Evolutionary conservation across 2,113 vertebrate species (phyloP).

Genomic region (Dasyprocta punctata): DNA sequence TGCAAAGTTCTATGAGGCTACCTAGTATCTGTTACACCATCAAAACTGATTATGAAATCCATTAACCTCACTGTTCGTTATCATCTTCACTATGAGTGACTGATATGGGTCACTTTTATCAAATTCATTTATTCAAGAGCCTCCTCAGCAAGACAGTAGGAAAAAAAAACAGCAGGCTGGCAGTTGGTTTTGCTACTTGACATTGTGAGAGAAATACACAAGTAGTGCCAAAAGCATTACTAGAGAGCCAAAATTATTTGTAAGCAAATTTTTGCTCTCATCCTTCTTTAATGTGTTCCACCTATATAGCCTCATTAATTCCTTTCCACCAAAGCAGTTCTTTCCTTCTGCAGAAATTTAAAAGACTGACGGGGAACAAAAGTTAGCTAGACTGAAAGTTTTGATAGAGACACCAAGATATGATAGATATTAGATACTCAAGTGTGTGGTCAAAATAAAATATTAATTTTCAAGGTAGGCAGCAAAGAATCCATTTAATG

Average conservation of each 20-base stretch:
- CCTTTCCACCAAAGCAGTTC: background rate
- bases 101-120: background rate
- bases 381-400: background rate
- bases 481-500: background rate
- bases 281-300: background rate
- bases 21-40: background rate
- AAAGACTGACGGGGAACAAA: background rate
- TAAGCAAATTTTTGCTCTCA: background rate
- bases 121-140: background rate
- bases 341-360: slow-evolving; percentile 5
- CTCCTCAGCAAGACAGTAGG: background rate
- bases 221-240: background rate
- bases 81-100: background rate
- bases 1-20: fast-evolving
- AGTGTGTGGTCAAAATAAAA: background rate
- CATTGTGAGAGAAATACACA: background rate
- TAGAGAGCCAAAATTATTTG: background rate
- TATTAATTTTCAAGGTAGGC: background rate
- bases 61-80: background rate
- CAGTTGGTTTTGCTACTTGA: background rate
- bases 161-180: background rate
- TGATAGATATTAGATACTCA: background rate
- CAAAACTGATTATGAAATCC: background rate
- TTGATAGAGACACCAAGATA: background rate
- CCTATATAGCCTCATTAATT: background rate